Base-by-base conservation (phyloP, 2,113 vertebrate genomes). In the Leucopternis melanops region DNA sequence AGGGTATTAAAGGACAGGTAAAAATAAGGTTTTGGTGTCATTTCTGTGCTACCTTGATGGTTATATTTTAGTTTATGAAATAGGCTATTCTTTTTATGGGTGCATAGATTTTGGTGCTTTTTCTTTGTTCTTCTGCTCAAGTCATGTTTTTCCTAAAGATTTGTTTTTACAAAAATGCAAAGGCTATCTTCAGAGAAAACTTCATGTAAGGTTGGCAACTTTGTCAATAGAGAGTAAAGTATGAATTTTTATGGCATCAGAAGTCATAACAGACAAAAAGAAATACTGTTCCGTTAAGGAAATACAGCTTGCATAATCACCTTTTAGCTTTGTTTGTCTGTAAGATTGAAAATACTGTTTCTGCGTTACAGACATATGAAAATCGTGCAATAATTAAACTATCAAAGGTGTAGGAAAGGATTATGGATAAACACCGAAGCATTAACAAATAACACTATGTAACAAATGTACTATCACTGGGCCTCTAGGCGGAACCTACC, bases 1-100 rank as follows among this genome's bases (percentile, higher is more conserved):
- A 99, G 97, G 99, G 99, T 93, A 98, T 99, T 95, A 99, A 99
- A 98, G 99, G 99, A 96, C 98, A 99, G 99, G 99, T 99, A 98
- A 97, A 96, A 91, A 62, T 40, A 81, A 97, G 84, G 73, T 70
- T 96, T 96, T 96, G 87, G 52, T 95, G 91, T 96, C 9, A 58
- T 95, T 97, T 96, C 86, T 95, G 29, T 95, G 82, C 85, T 94
- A 22, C 71, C 47, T 67, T 55, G 58, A 25, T 81, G 81, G 36
- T 75, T 85, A 11, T 79, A 32, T 88, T 80, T 83, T 34, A 77
- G 92, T 88, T 79, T 80, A 11, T 92, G 87, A 75, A 86, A 65
- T 26, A 84, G 40, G 52, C 29, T 81, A 8, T 84, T 88, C 65
- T 88, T 93, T 90, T 67, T 65, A 72, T 67, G 3, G 32, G 61